Percentiles rank a stretch among this genome's conserved stretches.
These are phyloP conservation scores for Plotosus lineatus DNA, from an alignment of 2,113 vertebrate genomes.

Conservation along the genomic window DNA sequence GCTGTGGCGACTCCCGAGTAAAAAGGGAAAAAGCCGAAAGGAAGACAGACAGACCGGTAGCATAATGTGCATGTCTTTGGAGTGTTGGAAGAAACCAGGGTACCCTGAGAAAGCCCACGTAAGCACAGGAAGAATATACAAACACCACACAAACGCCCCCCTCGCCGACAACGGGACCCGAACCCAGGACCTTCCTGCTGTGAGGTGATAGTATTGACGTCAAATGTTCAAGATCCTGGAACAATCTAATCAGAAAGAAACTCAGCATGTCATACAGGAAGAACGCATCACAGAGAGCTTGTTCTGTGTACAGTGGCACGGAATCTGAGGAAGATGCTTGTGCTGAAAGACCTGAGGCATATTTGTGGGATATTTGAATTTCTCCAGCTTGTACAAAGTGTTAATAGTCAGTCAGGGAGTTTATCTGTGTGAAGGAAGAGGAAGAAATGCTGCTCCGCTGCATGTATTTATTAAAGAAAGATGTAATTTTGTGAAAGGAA, in stretches of 20 bases:
- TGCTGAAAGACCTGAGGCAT: background rate
- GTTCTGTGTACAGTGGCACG: background rate
- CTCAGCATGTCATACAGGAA: background rate
- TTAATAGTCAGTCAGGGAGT: background rate
- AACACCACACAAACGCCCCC: too few species aligned
- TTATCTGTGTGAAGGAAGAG: background rate
- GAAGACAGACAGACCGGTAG: too few species aligned
- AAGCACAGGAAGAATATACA: too few species aligned
- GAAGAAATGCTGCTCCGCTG: background rate
- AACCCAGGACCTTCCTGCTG: too few species aligned
- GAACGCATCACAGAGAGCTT: background rate
- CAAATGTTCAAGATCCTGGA: too few species aligned
- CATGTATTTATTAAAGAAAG: background rate
- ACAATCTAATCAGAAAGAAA: background rate
- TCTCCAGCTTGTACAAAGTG: background rate
- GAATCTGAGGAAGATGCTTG: background rate
- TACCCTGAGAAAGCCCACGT: too few species aligned
- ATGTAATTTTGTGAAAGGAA: background rate
- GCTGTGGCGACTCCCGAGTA: too few species aligned
- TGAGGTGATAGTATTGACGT: too few species aligned
- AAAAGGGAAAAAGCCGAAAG: too few species aligned
- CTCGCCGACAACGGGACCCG: too few species aligned
- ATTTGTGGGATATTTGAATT: constrained; percentile 4
- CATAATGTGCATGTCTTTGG: too few species aligned
- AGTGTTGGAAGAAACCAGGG: too few species aligned